Conservation (phyloP, 53 echinoderm and acorn worm species). For the Paracentrotus lividus region DNA sequence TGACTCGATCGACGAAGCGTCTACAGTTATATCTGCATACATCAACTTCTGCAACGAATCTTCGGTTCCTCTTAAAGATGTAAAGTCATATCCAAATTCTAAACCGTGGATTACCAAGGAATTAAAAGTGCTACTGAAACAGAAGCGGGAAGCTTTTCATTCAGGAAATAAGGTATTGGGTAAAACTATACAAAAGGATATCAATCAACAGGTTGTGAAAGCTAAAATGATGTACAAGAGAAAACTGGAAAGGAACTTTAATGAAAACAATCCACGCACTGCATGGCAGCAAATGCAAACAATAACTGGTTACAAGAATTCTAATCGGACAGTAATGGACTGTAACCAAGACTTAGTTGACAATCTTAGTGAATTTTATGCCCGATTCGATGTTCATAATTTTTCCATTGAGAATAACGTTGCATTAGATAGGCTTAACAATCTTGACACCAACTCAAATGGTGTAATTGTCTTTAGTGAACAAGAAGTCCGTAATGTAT, state of each 20-base stretch:
- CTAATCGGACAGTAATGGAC: not conserved
- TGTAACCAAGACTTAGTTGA: conserved; percentile 7
- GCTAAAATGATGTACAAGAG: not conserved
- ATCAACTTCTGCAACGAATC: conserved; percentile 64
- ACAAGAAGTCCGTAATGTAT: too few species aligned
- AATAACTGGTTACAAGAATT: not conserved
- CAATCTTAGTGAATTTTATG: conserved; percentile 3
- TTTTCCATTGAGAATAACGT: not conserved
- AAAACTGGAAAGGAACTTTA: conserved; percentile 11
- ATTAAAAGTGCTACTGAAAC: conserved; percentile 42
- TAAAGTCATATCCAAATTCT: conserved; percentile 62
- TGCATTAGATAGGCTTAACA: too few species aligned
- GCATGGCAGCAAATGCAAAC: too few species aligned
- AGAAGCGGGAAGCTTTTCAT: conserved; percentile 31
- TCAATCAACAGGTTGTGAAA: not conserved
- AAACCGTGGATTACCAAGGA: conserved; percentile 61
- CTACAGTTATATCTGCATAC: conserved; percentile 43
- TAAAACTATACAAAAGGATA: not conserved
- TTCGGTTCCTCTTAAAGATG: conserved; percentile 51
- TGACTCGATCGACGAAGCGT: conserved; percentile 41
- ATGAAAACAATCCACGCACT: not conserved
- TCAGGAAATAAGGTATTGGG: not conserved
- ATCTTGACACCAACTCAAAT: not conserved
- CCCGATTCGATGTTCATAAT: conserved; percentile 7
- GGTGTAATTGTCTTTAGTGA: not conserved